Conservation (phyloP, 2,797 vertebrate genomes). For the Hypotaenidia philippensis region DNA sequence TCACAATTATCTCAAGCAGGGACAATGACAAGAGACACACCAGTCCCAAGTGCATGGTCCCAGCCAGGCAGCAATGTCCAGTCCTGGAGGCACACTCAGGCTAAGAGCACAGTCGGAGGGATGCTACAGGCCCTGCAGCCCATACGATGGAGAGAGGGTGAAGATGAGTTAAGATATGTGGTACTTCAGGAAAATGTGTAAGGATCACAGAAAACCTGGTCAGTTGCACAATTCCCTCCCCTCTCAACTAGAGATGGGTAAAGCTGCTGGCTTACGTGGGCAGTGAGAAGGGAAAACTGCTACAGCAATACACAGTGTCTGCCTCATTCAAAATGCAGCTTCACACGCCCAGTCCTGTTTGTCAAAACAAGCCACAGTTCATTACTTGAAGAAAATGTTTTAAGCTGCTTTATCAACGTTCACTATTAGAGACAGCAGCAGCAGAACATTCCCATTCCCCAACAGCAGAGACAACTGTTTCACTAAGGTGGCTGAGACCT, state of each 20-base stretch:
- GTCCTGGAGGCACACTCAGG: not conserved
- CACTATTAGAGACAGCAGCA: not conserved
- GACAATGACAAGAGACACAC: not conserved
- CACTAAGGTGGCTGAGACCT: not conserved
- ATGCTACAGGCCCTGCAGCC: not conserved
- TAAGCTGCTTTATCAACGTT: not conserved
- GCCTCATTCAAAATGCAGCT: not conserved
- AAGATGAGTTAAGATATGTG: not conserved
- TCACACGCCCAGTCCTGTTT: not conserved
- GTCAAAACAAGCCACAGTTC: not conserved
- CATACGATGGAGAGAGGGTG: not conserved
- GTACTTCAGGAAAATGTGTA: not conserved
- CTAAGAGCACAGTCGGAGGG: not conserved
- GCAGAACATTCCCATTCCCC: not conserved
- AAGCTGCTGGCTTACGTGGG: not conserved
- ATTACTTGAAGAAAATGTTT: not conserved
- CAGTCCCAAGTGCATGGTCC: not conserved
- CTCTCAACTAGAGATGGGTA: not conserved
- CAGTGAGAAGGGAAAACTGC: not conserved
- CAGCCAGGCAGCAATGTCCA: not conserved
- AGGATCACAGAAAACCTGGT: not conserved
- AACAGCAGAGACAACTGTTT: not conserved
- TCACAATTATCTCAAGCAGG: not conserved
- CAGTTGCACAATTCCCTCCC: not conserved
- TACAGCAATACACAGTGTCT: not conserved